A percentile compares a stretch with the other conserved stretches of the same genome.
Evolutionary conservation across 2,888 invertebrate species (phyloP).

Genomic region (Dryococelus australis): DNA sequence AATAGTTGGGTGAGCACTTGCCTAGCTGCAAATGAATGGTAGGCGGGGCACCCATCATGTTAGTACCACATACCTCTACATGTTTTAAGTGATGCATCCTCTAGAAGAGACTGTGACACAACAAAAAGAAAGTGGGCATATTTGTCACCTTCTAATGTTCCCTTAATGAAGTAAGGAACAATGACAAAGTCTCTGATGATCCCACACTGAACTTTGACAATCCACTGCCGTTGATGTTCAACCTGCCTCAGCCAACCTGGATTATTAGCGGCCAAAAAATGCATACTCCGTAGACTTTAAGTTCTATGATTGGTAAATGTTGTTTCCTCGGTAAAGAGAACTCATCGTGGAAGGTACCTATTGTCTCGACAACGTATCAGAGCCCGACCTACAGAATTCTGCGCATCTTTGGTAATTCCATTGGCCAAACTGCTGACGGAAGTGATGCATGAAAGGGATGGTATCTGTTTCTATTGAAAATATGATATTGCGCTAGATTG

Average conservation of each 20-base stretch:
- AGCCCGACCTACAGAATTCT: too few species aligned
- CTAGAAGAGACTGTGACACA: not conserved
- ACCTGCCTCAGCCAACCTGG: slow-evolving; percentile 3
- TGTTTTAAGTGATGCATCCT: not conserved
- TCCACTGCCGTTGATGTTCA: not conserved
- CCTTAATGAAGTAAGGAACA: not conserved
- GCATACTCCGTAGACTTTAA: not conserved
- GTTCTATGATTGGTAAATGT: not conserved
- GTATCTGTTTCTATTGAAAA: too few species aligned
- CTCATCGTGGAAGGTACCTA: too few species aligned
- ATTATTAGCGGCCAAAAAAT: not conserved
- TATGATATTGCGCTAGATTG: too few species aligned
- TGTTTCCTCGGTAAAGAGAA: not conserved
- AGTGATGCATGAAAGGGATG: too few species aligned
- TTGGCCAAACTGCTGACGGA: too few species aligned
- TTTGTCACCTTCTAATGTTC: not conserved
- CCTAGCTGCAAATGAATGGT: not conserved
- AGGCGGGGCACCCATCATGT: not conserved
- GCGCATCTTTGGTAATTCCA: too few species aligned
- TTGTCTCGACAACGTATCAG: too few species aligned
- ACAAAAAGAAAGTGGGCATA: not conserved
- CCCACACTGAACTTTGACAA: not conserved
- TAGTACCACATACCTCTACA: not conserved
- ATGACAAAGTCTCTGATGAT: not conserved
- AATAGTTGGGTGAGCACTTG: not conserved